Evolutionary conservation across 1,140 invertebrate species (phyloP).

Genomic region (Lasioglossum albipes): DNA sequence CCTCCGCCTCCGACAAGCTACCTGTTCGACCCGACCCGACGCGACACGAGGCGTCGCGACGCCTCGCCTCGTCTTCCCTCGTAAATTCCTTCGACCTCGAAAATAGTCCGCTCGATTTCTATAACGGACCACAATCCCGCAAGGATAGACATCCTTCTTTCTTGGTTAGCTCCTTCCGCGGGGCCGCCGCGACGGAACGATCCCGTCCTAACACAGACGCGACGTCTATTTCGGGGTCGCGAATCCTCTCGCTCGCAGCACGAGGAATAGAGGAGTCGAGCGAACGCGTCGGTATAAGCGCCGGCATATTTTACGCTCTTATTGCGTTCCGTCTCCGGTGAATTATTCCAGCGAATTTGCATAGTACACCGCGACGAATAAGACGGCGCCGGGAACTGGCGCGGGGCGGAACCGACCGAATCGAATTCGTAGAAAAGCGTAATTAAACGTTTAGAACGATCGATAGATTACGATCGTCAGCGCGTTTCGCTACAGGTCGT

Average conservation of each 20-base stretch:
- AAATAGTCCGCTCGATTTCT: conserved; percentile 55
- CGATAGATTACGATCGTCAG: neutral
- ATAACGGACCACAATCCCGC: conserved; percentile 26
- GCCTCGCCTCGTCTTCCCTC: conserved; percentile 30
- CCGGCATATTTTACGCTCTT: conserved; percentile 18
- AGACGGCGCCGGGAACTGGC: neutral
- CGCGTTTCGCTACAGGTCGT: neutral
- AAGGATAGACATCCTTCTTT: conserved; percentile 47
- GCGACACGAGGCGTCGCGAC: conserved; percentile 22
- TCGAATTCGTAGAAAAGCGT: neutral
- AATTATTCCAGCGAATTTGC: conserved; percentile 23
- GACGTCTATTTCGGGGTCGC: conserved; percentile 7
- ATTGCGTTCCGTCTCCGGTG: conserved; percentile 12
- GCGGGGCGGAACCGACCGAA: neutral
- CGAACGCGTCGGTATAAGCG: neutral
- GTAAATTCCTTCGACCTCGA: conserved; percentile 38
- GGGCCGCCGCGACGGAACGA: neutral
- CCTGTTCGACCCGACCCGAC: conserved; percentile 44
- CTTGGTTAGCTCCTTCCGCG: neutral
- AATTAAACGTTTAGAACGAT: conserved; percentile 4
- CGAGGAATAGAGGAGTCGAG: neutral
- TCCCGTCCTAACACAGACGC: neutral
- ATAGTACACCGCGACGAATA: conserved; percentile 15
- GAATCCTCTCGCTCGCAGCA: neutral
- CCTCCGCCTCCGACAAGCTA: conserved; percentile 39